These are phyloP conservation scores for Nudaria mundana DNA, from an alignment of 2,888 invertebrate genomes.

Conservation along the genomic window DNA sequence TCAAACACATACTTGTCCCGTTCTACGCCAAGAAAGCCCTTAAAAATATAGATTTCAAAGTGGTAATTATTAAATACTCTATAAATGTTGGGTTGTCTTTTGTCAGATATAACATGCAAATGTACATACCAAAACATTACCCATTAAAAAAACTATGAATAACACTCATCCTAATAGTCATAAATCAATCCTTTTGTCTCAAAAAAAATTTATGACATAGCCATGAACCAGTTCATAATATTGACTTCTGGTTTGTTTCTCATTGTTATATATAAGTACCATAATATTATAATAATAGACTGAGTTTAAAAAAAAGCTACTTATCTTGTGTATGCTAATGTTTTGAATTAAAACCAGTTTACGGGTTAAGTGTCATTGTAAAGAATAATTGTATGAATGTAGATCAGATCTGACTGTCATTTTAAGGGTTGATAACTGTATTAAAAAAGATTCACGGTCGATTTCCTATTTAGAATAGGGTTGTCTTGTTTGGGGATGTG, in stretches of 20 bases:
- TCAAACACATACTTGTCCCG: no score
- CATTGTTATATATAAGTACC: conserved; percentile 52
- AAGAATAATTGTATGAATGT: conserved; percentile 34
- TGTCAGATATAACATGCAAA: no score
- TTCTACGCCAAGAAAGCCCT: no score
- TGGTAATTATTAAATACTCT: no score
- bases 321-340: conserved; percentile 29
- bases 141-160: conserved; percentile 28
- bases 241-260: conserved; percentile 55
- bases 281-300: conserved; percentile 55
- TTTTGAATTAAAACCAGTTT: conserved; percentile 29
- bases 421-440: conserved; percentile 30
- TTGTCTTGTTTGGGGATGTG: neutral
- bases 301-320: conserved; percentile 33
- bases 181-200: conserved; percentile 48
- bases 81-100: no score
- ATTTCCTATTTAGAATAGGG: conserved; percentile 10
- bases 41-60: no score
- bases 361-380: conserved; percentile 25
- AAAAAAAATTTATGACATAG: conserved; percentile 38
- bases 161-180: conserved; percentile 22
- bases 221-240: conserved; percentile 38
- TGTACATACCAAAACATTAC: conserved; percentile 9
- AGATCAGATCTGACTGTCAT: conserved; percentile 25
- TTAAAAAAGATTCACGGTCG: conserved; percentile 17